Base-by-base conservation (phyloP, 2,888 invertebrate species). In the Nyleta sp. region DNA sequence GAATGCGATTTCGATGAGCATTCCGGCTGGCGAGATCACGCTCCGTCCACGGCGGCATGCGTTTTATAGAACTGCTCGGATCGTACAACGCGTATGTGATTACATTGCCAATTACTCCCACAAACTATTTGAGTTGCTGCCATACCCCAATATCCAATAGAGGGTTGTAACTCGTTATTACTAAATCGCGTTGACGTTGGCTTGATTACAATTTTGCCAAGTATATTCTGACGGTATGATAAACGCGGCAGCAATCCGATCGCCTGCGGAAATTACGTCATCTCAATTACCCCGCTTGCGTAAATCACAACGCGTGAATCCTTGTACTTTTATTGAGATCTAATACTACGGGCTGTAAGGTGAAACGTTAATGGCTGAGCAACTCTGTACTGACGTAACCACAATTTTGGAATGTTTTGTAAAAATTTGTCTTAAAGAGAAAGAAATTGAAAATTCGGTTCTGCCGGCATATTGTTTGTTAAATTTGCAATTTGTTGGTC, bases 131-230 rank as follows among this genome's bases (percentile, higher is more conserved):
- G 57, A 74, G 73, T 75, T 57, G 81, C 65, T 33, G 46, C 57
- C 80, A 81, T 81, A 53, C 75, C 28, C 74, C 59, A 59, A 35
- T 64, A 81, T 81, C 82, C 75, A 75, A 81, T 84, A 82, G 86
- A 87, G 88, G 87, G 87, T 85, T 88, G 88, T 85, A 88, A 88
- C 88, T 89, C 86, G 85, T 88, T 88, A 88, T 89, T 88, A 87
- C 86, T 84, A 83, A 84, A 82, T 81, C 81, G 84, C 82, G 74
- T 81, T 70, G 84, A 81, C 82, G 80, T 82, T 80, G 75, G 83
- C 85, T 83, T 89, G 87, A 88, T 89, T 89, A 88, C 87, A 85
- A 84, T 85, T 55, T 65, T 81, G 83, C 83, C 82, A 82, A 85
- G 85, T 85, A 87, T 86, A 88, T 87, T 87, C 82, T 83, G 81